These are phyloP conservation scores for Megalops cyprinoides DNA, from an alignment of 2,797 vertebrate genomes.

Conservation along the genomic window DNA sequence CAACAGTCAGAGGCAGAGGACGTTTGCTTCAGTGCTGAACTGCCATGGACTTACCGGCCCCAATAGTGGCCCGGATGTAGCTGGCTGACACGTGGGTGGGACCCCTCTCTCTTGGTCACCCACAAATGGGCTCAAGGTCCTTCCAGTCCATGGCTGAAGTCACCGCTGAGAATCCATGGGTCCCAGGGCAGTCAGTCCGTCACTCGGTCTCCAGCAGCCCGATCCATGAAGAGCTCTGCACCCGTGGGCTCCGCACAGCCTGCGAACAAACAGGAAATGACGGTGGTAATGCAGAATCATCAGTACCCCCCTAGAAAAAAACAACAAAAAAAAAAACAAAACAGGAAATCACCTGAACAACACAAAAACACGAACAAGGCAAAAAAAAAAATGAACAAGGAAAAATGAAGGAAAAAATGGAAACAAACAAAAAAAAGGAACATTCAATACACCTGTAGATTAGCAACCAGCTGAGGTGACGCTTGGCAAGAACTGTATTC, in stretches of 20 bases:
- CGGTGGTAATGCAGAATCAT: neutral
- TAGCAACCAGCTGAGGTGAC: no score
- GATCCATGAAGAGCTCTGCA: conserved; percentile 50
- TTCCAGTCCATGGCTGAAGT: conserved; percentile 54
- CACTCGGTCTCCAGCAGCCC: conserved; percentile 54
- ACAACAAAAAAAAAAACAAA: no score
- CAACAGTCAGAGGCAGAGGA: neutral
- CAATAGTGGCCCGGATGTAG: neutral
- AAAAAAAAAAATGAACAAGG: no score
- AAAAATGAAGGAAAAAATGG: no score
- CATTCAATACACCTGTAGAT: no score
- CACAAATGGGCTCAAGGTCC: conserved; percentile 38
- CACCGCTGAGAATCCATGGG: conserved; percentile 41
- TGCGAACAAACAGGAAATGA: conserved; percentile 30
- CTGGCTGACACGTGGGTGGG: no score
- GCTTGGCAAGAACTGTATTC: no score
- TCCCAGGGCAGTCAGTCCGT: conserved; percentile 15
- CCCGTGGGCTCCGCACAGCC: conserved; percentile 21
- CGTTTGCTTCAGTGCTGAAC: neutral
- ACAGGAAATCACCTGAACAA: no score
- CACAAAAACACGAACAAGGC: no score
- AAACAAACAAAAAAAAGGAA: no score
- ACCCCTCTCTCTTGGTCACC: conserved; percentile 32
- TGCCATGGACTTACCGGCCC: neutral
- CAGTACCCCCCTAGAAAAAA: no score